Base-by-base conservation (phyloP, 1,140 invertebrate species). In the Tigriopus japonicus region DNA sequence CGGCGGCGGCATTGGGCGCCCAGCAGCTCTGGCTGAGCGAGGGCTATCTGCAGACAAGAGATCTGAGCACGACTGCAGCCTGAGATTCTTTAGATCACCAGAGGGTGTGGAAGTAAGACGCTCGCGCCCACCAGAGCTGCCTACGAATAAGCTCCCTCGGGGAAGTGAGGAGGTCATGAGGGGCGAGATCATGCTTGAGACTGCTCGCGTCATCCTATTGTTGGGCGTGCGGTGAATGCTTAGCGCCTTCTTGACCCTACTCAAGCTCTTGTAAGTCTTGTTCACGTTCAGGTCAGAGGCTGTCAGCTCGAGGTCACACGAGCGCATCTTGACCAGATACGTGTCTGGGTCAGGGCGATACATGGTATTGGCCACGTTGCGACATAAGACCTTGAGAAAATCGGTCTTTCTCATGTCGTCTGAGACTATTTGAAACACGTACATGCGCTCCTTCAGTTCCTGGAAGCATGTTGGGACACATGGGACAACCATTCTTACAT, bases 191-290 rank as follows among this genome's bases (percentile, higher is more conserved):
- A 89, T 84, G n/a, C 87, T 88, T 12, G 88, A 93, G 68, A 94
- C 84, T 3, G 91, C 89, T 56, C 90, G 77, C 73, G 92, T 94
- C 65, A 94, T 70, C 73, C 90, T 5, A 43, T 23, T 91, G 55
- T 83, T 87, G 19, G 90, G 90, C 6, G 90, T 94, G 73, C 89
- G 89, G 71, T 90, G 92, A 71, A 94, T 90, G 58, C 89, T 93
- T 67, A 95, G 85, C 59, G 89, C 89, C 65, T 90, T 77, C 52
- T 86, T 86, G 19, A 96, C 87, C 78, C 91, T 91, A 42, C 15
- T 41, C 17, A 41, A 42, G 21, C 42, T 19, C 42, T 17, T 6
- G 73, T 74, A 76, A 68, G 80, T 77, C 76, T 79, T 67, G 43
- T 64, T 84, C 66, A 85, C 77, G 67, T 80, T 81, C 60, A 87